Evolutionary conservation across 2,113 vertebrate species (phyloP).

Genomic region (Charina bottae): DNA sequence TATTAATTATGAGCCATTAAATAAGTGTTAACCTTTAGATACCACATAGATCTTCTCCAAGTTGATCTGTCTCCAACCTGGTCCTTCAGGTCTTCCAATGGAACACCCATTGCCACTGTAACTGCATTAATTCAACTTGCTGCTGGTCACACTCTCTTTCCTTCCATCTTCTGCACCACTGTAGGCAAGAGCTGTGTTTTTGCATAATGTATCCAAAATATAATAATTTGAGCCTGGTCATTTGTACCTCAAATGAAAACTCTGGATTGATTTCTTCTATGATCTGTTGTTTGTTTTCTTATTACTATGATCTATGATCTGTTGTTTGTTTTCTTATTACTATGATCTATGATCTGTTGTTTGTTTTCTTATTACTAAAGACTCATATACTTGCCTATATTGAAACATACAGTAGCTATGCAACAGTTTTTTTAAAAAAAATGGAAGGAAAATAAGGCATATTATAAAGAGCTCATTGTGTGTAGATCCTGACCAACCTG

Average conservation of each 20-base stretch:
- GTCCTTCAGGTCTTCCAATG: neutral
- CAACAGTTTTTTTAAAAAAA: conserved; percentile 20
- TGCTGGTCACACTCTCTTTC: neutral
- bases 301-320: neutral
- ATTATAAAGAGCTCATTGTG: conserved; percentile 31
- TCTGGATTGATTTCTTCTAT: neutral
- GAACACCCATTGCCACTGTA: neutral
- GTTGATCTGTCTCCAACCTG: neutral
- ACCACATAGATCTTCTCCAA: neutral
- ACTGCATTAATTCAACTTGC: neutral
- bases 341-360: neutral
- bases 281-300: neutral
- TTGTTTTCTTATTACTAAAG: neutral
- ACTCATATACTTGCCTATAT: neutral
- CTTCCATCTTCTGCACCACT: neutral
- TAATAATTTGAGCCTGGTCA: neutral
- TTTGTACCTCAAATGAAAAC: neutral
- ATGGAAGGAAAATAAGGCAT: conserved; percentile 16
- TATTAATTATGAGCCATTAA: neutral
- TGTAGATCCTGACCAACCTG: conserved; percentile 17
- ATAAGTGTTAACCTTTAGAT: neutral
- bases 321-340: neutral
- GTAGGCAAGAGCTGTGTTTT: neutral
- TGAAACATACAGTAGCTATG: conserved; percentile 30
- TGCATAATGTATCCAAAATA: neutral